Percentiles rank a stretch among this genome's conserved stretches.
Conservation (phyloP, 64 coral and sea anemone genomes). For the Actinia equina region DNA sequence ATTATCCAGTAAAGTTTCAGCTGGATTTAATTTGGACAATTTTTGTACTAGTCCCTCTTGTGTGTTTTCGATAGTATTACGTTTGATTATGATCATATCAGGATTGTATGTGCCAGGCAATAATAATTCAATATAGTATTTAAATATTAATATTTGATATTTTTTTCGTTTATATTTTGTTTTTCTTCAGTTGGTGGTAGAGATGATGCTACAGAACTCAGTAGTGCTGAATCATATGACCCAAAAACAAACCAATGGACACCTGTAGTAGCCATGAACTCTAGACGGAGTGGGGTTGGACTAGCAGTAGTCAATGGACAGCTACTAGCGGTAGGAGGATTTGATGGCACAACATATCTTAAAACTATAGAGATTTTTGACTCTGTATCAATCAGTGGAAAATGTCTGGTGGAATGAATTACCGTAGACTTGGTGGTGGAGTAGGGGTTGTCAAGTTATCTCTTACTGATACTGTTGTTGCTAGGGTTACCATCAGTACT, state of each 20-base stretch:
- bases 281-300: constrained; percentile 93
- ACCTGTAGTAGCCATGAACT: constrained; percentile 99
- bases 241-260: constrained; percentile 93
- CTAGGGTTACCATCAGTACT: constrained; percentile 9
- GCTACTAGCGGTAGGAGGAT: constrained; percentile 93
- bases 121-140: too few species aligned
- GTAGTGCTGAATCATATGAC: constrained; percentile 98
- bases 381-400: constrained; percentile 86
- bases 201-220: constrained; percentile 98
- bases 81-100: too few species aligned
- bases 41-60: too few species aligned
- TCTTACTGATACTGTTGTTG: constrained; percentile 93
- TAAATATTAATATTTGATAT: not conserved
- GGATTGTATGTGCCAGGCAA: too few species aligned
- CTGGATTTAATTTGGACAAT: too few species aligned
- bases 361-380: constrained; percentile 99
- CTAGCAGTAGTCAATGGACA: constrained; percentile 99
- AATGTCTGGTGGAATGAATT: constrained; percentile 99
- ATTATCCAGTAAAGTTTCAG: too few species aligned
- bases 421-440: constrained; percentile 91
- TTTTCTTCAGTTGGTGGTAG: constrained; percentile 81
- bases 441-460: constrained; percentile 93
- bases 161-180: not conserved
- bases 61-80: too few species aligned
- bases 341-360: constrained; percentile 98